Evolutionary conservation across 2,113 vertebrate genomes (phyloP).

Genomic region (Chunga burmeisteri): DNA sequence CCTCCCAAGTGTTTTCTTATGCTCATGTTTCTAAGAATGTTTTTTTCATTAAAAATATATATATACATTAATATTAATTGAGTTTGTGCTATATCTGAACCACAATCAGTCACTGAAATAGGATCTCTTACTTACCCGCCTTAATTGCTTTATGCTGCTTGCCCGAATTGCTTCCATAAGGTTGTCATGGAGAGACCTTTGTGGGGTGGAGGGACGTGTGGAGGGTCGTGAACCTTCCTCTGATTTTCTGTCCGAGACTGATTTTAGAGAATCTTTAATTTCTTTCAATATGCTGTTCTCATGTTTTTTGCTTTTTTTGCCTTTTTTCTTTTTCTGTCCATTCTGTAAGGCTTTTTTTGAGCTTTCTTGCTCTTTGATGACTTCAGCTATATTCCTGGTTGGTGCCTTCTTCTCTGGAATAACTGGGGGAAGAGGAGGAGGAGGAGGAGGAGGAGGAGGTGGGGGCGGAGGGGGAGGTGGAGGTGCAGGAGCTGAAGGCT

Average conservation of each 20-base stretch:
- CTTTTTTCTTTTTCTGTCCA: constrained; percentile 82
- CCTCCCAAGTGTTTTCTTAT: background rate
- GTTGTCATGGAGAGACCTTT: constrained; percentile 87
- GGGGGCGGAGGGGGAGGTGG: constrained; percentile 50
- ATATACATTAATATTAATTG: background rate
- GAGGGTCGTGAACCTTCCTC: constrained; percentile 83
- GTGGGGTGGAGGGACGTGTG: constrained; percentile 87
- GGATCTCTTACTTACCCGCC: constrained; percentile 76
- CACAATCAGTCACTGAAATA: background rate
- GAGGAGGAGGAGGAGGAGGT: constrained; percentile 63
- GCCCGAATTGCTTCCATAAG: constrained; percentile 93
- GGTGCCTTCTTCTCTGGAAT: constrained; percentile 79
- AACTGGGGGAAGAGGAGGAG: background rate
- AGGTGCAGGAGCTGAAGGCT: constrained; percentile 41
- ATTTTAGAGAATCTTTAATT: constrained; percentile 89
- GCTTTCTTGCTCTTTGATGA: constrained; percentile 89
- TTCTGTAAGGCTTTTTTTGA: constrained; percentile 73
- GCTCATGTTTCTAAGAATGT: background rate
- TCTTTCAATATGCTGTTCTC: constrained; percentile 87
- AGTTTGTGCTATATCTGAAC: background rate
- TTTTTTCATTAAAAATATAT: background rate
- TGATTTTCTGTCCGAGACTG: constrained; percentile 80
- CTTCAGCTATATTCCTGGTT: constrained; percentile 91
- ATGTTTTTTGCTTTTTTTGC: constrained; percentile 83
- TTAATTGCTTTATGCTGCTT: constrained; percentile 83